Conservation (phyloP, 2,888 invertebrate genomes). For the Deroplatys truncata region DNA sequence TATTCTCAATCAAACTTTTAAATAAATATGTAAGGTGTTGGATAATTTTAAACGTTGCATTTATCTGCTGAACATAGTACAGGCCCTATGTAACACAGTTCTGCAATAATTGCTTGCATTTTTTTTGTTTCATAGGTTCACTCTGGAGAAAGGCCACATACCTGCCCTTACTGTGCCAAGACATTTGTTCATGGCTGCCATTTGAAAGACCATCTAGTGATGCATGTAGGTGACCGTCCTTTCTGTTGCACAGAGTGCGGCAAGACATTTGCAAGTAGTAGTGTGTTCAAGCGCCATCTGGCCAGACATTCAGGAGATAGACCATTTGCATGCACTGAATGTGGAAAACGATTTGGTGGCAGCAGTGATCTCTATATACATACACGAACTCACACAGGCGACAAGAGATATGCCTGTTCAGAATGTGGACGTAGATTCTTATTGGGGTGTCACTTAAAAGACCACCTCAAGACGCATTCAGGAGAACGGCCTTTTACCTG, state of each 20-base stretch:
- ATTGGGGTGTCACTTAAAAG: neutral
- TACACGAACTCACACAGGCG: neutral
- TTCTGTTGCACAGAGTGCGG: neutral
- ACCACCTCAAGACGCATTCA: neutral
- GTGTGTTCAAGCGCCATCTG: slow-evolving; percentile 9
- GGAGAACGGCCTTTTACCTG: neutral
- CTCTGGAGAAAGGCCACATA: slow-evolving; percentile 6
- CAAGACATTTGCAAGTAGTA: neutral
- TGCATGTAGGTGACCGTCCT: slow-evolving; percentile 5
- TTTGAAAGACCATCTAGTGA: neutral
- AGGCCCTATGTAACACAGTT: too few species aligned
- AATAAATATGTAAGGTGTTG: too few species aligned
- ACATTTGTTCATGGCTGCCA: neutral
- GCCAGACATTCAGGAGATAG: slow-evolving; percentile 1
- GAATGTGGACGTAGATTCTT: neutral
- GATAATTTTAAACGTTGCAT: too few species aligned
- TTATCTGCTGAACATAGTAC: too few species aligned
- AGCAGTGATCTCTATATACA: neutral
- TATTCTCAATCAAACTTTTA: too few species aligned
- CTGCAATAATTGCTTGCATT: neutral
- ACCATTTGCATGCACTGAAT: neutral
- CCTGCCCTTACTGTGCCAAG: neutral
- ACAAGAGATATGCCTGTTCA: neutral
- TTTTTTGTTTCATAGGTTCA: neutral
- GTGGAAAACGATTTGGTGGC: neutral